Conservation (phyloP, 2,113 vertebrate genomes). For the Trematocara stigmaticum region DNA sequence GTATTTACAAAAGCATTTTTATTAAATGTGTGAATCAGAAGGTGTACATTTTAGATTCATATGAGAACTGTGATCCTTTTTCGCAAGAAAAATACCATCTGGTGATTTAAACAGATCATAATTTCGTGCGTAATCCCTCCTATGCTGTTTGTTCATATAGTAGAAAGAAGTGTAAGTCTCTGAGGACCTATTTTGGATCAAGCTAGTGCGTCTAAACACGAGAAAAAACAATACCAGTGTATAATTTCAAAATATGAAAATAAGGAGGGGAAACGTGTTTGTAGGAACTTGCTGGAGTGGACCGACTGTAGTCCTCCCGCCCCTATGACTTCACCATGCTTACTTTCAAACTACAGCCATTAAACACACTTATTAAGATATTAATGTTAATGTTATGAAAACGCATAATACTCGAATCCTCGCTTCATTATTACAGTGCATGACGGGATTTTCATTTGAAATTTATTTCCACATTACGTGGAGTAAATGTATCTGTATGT, state of each 20-base stretch:
- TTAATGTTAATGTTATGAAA: not conserved
- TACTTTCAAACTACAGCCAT: not conserved
- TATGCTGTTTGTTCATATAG: conserved; percentile 8
- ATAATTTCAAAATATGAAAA: not conserved
- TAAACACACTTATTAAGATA: not conserved
- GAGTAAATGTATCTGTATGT: not conserved
- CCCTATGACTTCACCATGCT: not conserved
- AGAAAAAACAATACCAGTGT: not conserved
- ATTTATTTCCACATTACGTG: not conserved
- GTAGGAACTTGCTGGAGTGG: conserved; percentile 23
- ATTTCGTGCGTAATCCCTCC: conserved; percentile 39
- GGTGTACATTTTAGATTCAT: not conserved
- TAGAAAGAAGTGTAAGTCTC: conserved; percentile 22
- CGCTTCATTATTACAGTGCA: not conserved
- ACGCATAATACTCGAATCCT: not conserved
- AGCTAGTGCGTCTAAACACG: not conserved
- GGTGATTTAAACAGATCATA: not conserved
- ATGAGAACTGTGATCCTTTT: not conserved
- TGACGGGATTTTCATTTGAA: not conserved
- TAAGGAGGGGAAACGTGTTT: not conserved
- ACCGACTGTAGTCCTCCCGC: not conserved
- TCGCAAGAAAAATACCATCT: not conserved
- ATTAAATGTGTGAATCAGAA: not conserved
- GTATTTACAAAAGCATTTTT: not conserved
- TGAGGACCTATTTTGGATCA: not conserved